phyloP scores from a whole-genome alignment of 2,797 vertebrate genomes.

The Sebastes itinus region DNA sequence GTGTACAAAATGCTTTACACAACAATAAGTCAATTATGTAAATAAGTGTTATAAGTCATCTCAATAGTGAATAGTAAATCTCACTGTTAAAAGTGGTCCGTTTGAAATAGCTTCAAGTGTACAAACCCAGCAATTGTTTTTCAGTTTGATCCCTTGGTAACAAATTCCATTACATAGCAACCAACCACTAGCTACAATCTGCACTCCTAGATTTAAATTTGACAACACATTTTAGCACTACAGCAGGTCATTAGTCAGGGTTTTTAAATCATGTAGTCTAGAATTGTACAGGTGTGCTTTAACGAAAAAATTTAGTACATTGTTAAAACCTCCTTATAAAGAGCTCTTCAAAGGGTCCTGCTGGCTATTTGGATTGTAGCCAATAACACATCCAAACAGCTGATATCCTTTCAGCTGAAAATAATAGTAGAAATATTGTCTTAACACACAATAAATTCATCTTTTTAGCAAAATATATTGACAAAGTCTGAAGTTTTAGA shows the following conservation, averaged over 20 bases:
- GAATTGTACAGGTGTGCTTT: not conserved
- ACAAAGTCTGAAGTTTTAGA: not conserved
- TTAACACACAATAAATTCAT: not conserved
- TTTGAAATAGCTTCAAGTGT: not conserved
- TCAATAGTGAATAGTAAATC: not conserved
- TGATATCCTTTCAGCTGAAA: conserved; percentile 45
- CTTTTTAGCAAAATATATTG: not conserved
- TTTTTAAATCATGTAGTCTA: not conserved
- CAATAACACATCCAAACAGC: conserved; percentile 31
- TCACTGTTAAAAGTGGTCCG: not conserved
- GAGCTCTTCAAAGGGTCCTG: not conserved
- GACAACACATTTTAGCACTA: not conserved
- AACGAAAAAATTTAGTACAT: not conserved
- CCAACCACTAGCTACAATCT: not conserved
- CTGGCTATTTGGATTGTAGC: not conserved
- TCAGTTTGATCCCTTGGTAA: not conserved
- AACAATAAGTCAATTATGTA: not conserved
- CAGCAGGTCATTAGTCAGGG: not conserved
- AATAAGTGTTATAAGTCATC: not conserved
- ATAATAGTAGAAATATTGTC: conserved; percentile 2
- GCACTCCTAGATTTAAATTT: not conserved
- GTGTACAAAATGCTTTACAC: not conserved
- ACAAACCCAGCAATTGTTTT: not conserved
- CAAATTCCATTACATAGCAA: not conserved
- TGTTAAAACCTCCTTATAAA: not conserved